phyloP scores from a whole-genome alignment of 92 coral and sea anemone genomes.

The Palythoa grandiflora region DNA sequence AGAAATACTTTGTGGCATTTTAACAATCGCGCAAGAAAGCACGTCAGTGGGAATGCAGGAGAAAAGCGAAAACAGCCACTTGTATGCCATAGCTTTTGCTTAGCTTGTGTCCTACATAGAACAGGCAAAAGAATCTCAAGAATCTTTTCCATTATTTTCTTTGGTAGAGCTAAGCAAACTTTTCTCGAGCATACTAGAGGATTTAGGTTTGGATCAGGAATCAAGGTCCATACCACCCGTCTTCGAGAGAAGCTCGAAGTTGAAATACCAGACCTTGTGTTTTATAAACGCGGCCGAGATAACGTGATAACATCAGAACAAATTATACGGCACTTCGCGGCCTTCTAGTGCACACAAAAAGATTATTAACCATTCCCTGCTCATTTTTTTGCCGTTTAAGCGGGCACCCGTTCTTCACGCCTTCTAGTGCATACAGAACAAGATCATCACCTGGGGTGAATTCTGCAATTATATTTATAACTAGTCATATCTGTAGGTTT shows the following conservation, averaged over 20 bases:
- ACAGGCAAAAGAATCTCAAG: slow-evolving; percentile 26
- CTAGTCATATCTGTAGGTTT: too few relatives aligned
- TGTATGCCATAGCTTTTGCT: slow-evolving; percentile 35
- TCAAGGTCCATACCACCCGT: slow-evolving; percentile 36
- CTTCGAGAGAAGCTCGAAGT: slow-evolving; percentile 42
- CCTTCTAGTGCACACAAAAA: too few relatives aligned
- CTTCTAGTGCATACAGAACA: too few relatives aligned
- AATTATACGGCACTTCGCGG: too few relatives aligned
- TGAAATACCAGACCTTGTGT: slow-evolving; percentile 56
- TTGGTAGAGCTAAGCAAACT: slow-evolving; percentile 36
- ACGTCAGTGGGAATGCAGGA: not conserved
- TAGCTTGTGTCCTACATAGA: slow-evolving; percentile 38
- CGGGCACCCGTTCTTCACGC: too few relatives aligned
- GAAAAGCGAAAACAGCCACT: slow-evolving; percentile 24
- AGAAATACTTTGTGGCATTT: slow-evolving; percentile 53
- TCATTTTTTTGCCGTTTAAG: too few relatives aligned
- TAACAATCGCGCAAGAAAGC: slow-evolving; percentile 61
- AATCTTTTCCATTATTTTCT: slow-evolving; percentile 21
- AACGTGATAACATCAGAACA: slow-evolving; percentile 36
- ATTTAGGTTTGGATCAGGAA: slow-evolving; percentile 17
- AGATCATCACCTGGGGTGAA: too few relatives aligned
- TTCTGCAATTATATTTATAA: too few relatives aligned
- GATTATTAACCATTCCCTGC: too few relatives aligned
- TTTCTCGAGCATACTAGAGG: slow-evolving; percentile 20
- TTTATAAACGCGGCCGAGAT: slow-evolving; percentile 51